Conservation (phyloP, 2,888 invertebrate genomes). For the Timema podura region DNA sequence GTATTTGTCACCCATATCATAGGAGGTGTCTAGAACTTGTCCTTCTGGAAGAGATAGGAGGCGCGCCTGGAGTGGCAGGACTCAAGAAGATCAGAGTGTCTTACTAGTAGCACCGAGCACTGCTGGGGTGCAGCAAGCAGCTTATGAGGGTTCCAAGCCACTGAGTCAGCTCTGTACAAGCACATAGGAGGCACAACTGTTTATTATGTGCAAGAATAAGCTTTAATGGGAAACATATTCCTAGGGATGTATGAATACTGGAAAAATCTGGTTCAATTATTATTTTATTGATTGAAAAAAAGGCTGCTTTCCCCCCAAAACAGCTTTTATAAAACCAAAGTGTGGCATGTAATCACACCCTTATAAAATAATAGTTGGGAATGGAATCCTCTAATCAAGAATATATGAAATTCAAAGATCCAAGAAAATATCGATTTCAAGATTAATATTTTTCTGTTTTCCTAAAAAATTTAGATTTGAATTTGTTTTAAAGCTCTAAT, state of each 20-base stretch:
- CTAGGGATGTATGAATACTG: neutral
- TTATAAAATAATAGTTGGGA: no score
- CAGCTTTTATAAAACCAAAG: no score
- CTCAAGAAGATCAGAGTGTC: slow-evolving; percentile 44
- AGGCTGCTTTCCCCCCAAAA: no score
- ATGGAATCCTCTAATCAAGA: no score
- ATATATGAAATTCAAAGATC: no score
- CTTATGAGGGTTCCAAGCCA: slow-evolving; percentile 61
- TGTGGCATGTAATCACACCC: no score
- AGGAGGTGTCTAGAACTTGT: slow-evolving; percentile 52
- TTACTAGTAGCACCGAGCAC: slow-evolving; percentile 50
- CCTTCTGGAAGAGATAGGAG: slow-evolving; percentile 54
- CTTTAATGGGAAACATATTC: neutral
- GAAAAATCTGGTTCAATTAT: neutral
- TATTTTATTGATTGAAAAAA: no score
- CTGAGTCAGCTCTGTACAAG: slow-evolving; percentile 49
- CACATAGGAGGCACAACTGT: neutral
- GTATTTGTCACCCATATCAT: slow-evolving; percentile 56
- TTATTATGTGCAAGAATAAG: no score
- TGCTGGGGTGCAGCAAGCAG: slow-evolving; percentile 57
- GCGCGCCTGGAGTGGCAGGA: slow-evolving; percentile 50
- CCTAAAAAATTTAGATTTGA: no score
- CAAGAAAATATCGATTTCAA: no score
- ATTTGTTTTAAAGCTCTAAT: no score
- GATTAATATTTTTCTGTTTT: no score